Conservation (phyloP, 2,888 invertebrate genomes). For the Ennomos fuscantarius region DNA sequence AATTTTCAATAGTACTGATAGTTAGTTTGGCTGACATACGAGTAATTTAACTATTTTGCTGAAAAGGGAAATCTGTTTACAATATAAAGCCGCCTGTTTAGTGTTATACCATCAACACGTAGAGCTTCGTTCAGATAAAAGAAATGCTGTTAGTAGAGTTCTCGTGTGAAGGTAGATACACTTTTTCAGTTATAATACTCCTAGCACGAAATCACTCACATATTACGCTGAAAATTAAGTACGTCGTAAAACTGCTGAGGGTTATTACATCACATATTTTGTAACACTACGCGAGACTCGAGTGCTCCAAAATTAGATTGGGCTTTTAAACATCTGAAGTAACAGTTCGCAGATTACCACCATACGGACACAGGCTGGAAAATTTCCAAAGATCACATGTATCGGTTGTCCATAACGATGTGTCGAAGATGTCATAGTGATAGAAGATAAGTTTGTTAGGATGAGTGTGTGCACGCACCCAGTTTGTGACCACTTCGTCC, state of each 20-base stretch:
- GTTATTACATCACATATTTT: conserved; percentile 78
- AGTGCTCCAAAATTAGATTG: conserved; percentile 72
- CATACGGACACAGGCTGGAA: conserved; percentile 34
- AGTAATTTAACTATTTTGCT: conserved; percentile 7
- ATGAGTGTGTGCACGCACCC: conserved; percentile 79
- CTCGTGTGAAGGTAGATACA: conserved; percentile 11
- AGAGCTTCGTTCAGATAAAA: conserved; percentile 24
- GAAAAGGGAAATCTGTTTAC: conserved; percentile 30
- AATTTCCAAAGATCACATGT: conserved; percentile 15
- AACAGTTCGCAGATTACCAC: conserved; percentile 37
- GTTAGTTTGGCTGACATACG: conserved; percentile 11
- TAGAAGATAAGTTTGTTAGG: conserved; percentile 34
- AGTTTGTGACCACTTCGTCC: conserved; percentile 85
- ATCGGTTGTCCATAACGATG: conserved; percentile 1
- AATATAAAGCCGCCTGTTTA: conserved; percentile 32
- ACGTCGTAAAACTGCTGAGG: conserved; percentile 52
- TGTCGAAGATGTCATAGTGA: conserved; percentile 9
- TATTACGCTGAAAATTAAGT: conserved; percentile 55
- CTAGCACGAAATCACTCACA: conserved; percentile 49
- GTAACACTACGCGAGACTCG: conserved; percentile 69
- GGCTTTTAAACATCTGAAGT: conserved; percentile 50
- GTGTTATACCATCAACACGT: conserved; percentile 19
- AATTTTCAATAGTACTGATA: conserved; percentile 10
- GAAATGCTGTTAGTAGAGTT: conserved; percentile 4
- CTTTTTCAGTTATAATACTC: conserved; percentile 29